Percentiles rank a stretch among this genome's conserved stretches.
phyloP scores from a whole-genome alignment of 2,888 invertebrate genomes.

The Synergus umbraculus region DNA sequence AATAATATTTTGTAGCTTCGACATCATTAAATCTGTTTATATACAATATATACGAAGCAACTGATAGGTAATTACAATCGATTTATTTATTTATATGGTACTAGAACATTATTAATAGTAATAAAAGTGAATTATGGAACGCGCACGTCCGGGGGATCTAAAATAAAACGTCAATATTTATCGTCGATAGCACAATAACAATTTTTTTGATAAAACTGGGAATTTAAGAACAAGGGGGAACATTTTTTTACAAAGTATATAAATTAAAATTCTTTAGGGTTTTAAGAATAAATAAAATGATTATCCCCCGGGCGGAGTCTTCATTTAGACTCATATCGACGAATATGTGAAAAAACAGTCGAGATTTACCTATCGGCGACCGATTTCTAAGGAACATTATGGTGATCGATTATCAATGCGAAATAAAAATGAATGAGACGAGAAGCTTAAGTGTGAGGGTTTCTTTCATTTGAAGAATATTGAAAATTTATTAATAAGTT shows the following conservation, averaged over 20 bases:
- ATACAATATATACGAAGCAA: constrained; percentile 61
- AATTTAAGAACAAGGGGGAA: background rate
- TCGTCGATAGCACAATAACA: background rate
- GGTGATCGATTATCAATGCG: constrained; percentile 22
- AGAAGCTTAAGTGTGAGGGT: background rate
- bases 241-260: background rate
- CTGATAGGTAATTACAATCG: constrained; percentile 47
- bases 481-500: background rate
- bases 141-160: background rate
- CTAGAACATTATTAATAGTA: constrained; percentile 13
- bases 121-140: constrained; percentile 17
- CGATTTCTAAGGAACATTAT: constrained; percentile 53
- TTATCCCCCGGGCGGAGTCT: constrained; percentile 15
- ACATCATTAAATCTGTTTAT: constrained; percentile 63
- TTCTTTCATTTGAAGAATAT: background rate
- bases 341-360: constrained; percentile 42
- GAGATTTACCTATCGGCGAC: constrained; percentile 48
- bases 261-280: background rate
- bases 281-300: background rate
- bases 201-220: background rate
- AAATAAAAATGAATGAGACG: constrained; percentile 30
- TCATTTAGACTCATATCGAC: constrained; percentile 14
- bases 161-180: background rate
- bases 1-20: constrained; percentile 57
- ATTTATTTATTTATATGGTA: constrained; percentile 45